Evolutionary conservation across 2,113 vertebrate genomes (phyloP).

Genomic region (Platycercus adscitus): DNA sequence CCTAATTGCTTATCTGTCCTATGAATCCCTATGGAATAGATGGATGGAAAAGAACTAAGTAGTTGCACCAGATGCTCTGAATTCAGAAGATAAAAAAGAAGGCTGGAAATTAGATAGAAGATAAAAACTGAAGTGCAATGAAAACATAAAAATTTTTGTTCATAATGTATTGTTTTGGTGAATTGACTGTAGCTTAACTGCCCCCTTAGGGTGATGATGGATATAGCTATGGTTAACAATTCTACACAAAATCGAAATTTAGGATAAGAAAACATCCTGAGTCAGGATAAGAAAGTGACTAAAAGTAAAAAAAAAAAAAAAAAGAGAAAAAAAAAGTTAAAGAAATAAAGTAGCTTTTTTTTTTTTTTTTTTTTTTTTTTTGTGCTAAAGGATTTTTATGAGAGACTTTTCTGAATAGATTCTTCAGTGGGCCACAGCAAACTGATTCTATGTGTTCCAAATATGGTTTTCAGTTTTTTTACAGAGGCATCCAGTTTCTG

Average conservation of each 20-base stretch:
- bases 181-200: neutral
- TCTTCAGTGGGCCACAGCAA: neutral
- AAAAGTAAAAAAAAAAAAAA: neutral
- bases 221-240: neutral
- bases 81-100: neutral
- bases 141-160: neutral
- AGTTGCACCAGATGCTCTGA: neutral
- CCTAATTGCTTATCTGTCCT: conserved; percentile 16
- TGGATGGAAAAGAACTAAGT: neutral
- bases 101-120: neutral
- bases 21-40: neutral
- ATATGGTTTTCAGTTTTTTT: neutral
- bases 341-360: neutral
- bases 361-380: neutral
- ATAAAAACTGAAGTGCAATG: neutral
- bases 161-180: neutral
- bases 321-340: neutral
- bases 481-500: neutral
- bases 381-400: neutral
- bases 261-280: neutral
- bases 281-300: neutral
- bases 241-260: neutral
- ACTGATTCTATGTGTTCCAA: neutral
- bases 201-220: neutral
- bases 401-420: neutral